Evolutionary conservation across 64 coral and sea anemone genomes (phyloP), one percentile per base, ranked within the genome.

Genomic region (Montipora sp.): DNA sequence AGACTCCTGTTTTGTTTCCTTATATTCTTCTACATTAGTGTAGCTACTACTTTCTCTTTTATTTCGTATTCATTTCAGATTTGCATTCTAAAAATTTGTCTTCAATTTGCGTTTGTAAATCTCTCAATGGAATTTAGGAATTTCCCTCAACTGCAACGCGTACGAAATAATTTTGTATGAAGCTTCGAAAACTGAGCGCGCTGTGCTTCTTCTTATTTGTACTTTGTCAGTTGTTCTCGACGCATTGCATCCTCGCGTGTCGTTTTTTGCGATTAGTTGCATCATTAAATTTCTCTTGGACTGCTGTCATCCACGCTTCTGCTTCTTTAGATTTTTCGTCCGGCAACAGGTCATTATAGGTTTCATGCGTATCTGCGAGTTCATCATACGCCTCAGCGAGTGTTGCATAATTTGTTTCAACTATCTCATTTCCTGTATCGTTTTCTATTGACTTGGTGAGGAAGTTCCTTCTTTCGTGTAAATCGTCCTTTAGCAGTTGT

Each of bases 21-120:
- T 46, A 87, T 48, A 23, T 92, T 87, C 82, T 59, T 73, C 43
- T 78, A 46, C 75, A 74, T 86, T 87, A 61, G 87, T 89, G 87
- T 89, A 89, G 73, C 57, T 21, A 77, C 45, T 13, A 93, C 77
- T 77, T 78, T 77, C 49, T 51, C 82, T 20, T 71, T 93, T 45
- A 87, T 84, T 78, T 87, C 55, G 15, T 87, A 45, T 87, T 93
- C 15, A 92, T 92, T 92, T 86, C 91, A 71, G 81, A 15, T 73
- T 94, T 89, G 57, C 92, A 94, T 73, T 93, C 65, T 8, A 27
- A 15, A 47, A 82, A 88, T 43, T 85, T 50, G 27, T 81, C 78
- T 57, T 94, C 78, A 14, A 94, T 8, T 67, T 94, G 66, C 1
- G 4, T 65, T 72, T 80, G 84, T 21, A 88, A 57, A 4, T 55